Evolutionary conservation across 2,113 vertebrate species (phyloP).

Genomic region (Ceyx margarethae): DNA sequence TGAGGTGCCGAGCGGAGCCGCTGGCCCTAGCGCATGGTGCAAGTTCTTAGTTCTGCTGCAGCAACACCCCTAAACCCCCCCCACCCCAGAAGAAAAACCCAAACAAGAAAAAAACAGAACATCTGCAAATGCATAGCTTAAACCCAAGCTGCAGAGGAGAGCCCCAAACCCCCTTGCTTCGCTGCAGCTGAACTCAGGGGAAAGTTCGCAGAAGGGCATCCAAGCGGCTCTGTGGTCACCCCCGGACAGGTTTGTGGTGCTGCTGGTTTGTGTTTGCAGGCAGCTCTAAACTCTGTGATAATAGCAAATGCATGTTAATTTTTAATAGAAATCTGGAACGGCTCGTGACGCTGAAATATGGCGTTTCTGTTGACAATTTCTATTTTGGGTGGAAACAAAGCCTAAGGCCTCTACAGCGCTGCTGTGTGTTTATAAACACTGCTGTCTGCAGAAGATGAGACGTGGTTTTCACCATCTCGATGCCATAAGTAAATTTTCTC

Average conservation of each 20-base stretch:
- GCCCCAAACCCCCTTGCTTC: neutral
- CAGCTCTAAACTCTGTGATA: too few relatives aligned
- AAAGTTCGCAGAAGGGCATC: neutral
- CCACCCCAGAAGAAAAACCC: too few relatives aligned
- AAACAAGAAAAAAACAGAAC: neutral
- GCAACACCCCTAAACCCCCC: neutral
- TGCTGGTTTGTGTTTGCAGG: too few relatives aligned
- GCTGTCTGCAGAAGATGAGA: neutral
- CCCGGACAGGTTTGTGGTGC: too few relatives aligned
- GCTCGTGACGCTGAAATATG: neutral
- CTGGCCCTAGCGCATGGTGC: neutral
- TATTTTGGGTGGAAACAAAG: slow-evolving; percentile 20
- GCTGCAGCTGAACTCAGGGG: neutral
- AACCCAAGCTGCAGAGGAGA: neutral
- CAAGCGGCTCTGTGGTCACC: neutral
- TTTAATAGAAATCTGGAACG: neutral
- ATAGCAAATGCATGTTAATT: neutral
- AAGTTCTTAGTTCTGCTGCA: neutral
- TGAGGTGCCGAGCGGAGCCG: neutral
- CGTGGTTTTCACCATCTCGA: neutral
- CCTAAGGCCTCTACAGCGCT: slow-evolving; percentile 24
- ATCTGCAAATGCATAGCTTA: neutral
- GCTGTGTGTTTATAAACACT: neutral
- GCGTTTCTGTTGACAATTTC: slow-evolving; percentile 37
- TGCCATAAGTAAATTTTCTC: neutral